These are phyloP conservation scores for Microcebus tavaratra DNA, from an alignment of 2,113 vertebrate species.

Conservation along the genomic window DNA sequence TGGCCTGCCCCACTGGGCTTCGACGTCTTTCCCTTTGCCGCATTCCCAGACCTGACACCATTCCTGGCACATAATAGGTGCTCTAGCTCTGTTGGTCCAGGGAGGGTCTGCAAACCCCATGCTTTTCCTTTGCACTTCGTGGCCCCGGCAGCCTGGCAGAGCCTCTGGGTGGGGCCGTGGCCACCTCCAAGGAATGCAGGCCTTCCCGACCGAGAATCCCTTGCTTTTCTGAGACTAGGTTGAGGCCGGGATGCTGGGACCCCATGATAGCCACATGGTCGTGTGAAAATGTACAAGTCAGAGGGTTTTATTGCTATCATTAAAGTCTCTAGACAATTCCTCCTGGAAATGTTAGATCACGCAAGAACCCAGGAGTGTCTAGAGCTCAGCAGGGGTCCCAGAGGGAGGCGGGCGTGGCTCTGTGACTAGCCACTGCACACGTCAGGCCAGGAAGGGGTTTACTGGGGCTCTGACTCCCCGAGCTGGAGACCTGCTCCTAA, in stretches of 20 bases:
- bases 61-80: neutral
- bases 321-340: neutral
- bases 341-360: neutral
- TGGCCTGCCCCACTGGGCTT: neutral
- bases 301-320: neutral
- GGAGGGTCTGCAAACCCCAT: neutral
- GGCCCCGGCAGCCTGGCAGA: neutral
- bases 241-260: neutral
- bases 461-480: neutral
- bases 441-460: neutral
- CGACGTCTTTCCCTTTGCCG: neutral
- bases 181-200: neutral
- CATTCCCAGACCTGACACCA: neutral
- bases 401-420: neutral
- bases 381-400: neutral
- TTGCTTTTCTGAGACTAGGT: neutral
- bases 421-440: neutral
- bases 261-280: neutral
- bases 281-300: neutral
- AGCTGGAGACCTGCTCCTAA: neutral
- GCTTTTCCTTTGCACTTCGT: neutral
- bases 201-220: rapidly evolving
- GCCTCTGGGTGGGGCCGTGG: neutral
- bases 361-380: neutral
- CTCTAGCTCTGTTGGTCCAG: neutral